A percentile compares a stretch with the other conserved stretches of the same genome.
Evolutionary conservation across 1,140 invertebrate genomes (phyloP).

Genomic region (Pachyrhynchus sulphureomaculatus): DNA sequence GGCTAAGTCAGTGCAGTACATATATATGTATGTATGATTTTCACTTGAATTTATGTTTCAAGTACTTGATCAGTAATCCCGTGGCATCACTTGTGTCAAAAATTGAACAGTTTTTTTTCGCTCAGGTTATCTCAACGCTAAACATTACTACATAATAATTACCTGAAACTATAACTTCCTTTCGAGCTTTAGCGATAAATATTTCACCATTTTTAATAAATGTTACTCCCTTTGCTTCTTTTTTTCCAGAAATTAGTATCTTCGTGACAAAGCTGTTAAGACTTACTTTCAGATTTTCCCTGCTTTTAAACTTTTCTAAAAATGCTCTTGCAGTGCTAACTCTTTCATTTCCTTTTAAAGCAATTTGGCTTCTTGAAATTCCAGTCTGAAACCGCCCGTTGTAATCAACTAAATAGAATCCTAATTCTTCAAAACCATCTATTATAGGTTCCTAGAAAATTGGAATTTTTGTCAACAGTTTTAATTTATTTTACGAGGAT

Average conservation of each 20-base stretch:
- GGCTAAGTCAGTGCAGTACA: no score
- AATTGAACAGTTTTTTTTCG: no score
- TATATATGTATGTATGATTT: no score
- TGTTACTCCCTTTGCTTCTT: conserved; percentile 69
- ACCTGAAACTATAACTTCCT: conserved; percentile 71
- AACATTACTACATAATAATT: no score
- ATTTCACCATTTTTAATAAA: conserved; percentile 58
- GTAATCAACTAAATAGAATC: conserved; percentile 24
- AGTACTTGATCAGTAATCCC: no score
- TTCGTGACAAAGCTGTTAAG: conserved; percentile 66
- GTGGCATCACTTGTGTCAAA: no score
- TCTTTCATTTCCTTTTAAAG: conserved; percentile 25
- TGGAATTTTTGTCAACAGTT: not conserved
- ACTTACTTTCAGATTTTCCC: conserved; percentile 27
- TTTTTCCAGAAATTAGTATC: conserved; percentile 65
- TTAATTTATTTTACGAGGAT: no score
- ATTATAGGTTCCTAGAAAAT: conserved; percentile 41
- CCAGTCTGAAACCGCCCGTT: conserved; percentile 41
- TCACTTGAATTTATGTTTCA: no score
- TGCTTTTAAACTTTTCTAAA: conserved; percentile 6
- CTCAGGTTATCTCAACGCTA: no score
- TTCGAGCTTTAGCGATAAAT: conserved; percentile 54
- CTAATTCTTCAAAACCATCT: conserved; percentile 11
- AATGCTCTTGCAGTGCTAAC: conserved; percentile 38
- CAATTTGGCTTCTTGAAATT: conserved; percentile 16